Evolutionary conservation across 2,888 invertebrate genomes (phyloP), one percentile per base, ranked within the genome.

Genomic region (Cryptophagus acutangulus): DNA sequence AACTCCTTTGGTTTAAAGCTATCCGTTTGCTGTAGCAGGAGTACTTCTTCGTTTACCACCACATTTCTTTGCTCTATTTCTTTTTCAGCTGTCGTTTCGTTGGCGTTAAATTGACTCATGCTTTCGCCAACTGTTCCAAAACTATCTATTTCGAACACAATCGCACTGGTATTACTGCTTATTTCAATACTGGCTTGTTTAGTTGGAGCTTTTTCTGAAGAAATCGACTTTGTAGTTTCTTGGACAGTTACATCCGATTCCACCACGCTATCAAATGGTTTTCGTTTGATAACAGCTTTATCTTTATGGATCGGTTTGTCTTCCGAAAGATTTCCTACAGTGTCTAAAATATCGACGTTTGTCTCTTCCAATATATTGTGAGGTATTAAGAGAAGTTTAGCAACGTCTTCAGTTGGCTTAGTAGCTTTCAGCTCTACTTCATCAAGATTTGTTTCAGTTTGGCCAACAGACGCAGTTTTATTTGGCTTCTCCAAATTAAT

Each of bases 61-160:
- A 71, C 72, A 40, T 69, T 67, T 39, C 65, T 67, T 45, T 69
- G 66, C 31, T 69, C 58, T 3, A 75, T 55, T 48, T 72, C 71
- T 33, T 69, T 58, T 49, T 69, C 59, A 2, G 74, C 74, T 10
- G 58, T 68, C 2, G 63, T 69, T 60, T 74, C 69, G 47, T 64
- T 71, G 2, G 73, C 72, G 28, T 59, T 48, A n/a, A 65, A 67
- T 49, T 64, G 66, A 8, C 66, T 58, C 2, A 73, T 56, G 57
- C 73, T 67, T 36, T 63, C 55, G 34, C 66, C 63, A 45, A 69
- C 61, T 45, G 61, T 58, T 44, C 69, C 69, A 41, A 65, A 60
- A 6, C 58, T 46, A 25, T 57, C 58, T 16, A 66, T 54, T 61
- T 71, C 67, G 12, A 68, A 68, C 15, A 74, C 60, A 14, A 63